phyloP scores from a whole-genome alignment of 1,140 invertebrate genomes.

The Drosophila mauritiana region DNA sequence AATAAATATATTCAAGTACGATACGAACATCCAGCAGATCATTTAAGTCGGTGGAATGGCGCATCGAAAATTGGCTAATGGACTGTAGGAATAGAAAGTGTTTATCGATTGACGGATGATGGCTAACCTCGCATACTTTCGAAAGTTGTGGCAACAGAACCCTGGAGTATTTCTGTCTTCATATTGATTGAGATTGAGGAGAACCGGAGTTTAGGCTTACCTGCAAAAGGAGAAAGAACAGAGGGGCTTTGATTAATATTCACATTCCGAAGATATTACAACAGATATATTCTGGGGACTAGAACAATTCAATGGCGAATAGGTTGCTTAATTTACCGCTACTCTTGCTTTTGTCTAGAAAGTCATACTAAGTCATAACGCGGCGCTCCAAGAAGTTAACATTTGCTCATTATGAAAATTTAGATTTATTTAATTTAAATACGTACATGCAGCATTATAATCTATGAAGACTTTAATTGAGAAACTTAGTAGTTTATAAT shows the following conservation, averaged over 20 bases:
- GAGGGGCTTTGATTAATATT: constrained; percentile 17
- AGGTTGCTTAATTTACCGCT: constrained; percentile 60
- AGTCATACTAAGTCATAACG: not conserved
- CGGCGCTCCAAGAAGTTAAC: constrained; percentile 14
- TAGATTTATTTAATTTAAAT: not conserved
- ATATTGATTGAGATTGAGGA: not conserved
- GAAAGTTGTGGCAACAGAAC: constrained; percentile 11
- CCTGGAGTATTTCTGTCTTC: not conserved
- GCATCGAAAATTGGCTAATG: constrained; percentile 6
- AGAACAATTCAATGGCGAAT: constrained; percentile 1
- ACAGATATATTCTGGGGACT: constrained; percentile 7
- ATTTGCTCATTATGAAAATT: constrained; percentile 31
- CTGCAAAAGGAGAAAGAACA: constrained; percentile 33
- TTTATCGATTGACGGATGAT: constrained; percentile 21
- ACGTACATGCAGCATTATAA: not conserved
- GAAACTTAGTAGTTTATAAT: too few relatives aligned
- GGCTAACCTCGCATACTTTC: constrained; percentile 8
- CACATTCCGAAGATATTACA: constrained; percentile 34
- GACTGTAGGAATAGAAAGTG: constrained; percentile 44
- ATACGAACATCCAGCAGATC: constrained; percentile 10
- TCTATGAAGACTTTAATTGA: too few relatives aligned
- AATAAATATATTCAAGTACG: constrained; percentile 52
- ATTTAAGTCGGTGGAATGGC: constrained; percentile 27
- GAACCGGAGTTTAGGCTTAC: constrained; percentile 21
- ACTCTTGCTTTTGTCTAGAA: constrained; percentile 51